Percentiles rank a stretch among this genome's conserved stretches.
Conservation (phyloP, 2,888 invertebrate species). For the Ichneumoninae sp. region DNA sequence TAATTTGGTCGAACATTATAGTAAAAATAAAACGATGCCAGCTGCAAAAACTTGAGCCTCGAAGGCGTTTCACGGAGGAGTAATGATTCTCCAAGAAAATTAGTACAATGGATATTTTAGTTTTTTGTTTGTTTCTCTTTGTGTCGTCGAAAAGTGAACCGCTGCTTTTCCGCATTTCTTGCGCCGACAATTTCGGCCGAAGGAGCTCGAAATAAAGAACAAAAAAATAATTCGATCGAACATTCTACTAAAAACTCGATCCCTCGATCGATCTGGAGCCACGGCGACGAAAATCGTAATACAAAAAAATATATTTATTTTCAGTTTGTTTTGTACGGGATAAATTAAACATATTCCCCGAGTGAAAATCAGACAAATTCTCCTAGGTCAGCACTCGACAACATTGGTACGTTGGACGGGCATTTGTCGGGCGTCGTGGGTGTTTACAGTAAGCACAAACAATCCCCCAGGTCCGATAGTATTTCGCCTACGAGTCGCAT, state of each 20-base stretch:
- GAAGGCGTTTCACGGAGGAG: no score
- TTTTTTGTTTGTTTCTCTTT: no score
- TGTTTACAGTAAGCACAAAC: neutral
- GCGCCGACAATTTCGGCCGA: neutral
- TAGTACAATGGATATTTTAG: no score
- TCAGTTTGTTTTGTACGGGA: no score
- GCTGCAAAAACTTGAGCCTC: no score
- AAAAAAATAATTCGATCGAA: neutral
- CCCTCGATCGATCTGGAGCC: neutral
- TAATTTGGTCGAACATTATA: no score
- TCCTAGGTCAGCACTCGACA: neutral
- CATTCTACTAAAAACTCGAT: neutral
- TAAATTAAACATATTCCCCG: neutral
- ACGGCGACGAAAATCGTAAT: neutral
- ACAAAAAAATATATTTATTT: no score
- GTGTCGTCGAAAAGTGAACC: no score
- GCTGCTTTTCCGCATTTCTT: neutral
- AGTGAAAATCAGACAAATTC: neutral
- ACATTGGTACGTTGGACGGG: neutral
- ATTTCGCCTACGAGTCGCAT: neutral
- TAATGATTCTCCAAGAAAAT: no score
- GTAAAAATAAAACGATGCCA: no score
- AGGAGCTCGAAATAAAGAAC: neutral
- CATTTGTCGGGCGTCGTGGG: neutral
- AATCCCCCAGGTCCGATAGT: neutral